Conservation (phyloP, 2,113 vertebrate species). For the Abramis brama region DNA sequence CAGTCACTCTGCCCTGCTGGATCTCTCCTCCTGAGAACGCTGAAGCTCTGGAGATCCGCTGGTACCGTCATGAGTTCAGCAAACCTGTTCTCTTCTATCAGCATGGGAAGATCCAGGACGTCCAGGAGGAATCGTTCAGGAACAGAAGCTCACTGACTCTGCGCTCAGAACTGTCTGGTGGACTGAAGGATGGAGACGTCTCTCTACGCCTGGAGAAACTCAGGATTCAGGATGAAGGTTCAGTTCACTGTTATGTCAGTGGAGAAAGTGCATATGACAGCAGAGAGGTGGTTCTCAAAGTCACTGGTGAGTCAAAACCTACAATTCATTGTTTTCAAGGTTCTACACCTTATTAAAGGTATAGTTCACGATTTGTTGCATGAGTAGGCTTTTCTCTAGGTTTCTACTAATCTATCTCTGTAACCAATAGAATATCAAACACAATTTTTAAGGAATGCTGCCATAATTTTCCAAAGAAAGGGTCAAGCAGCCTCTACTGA, state of each 20-base stretch:
- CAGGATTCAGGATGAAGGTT: constrained; percentile 51
- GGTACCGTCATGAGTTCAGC: constrained; percentile 49
- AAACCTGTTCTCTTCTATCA: constrained; percentile 42
- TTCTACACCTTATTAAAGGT: no score
- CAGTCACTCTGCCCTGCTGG: constrained; percentile 66
- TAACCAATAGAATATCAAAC: no score
- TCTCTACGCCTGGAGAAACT: constrained; percentile 64
- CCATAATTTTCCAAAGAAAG: rapidly evolving
- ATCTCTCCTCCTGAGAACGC: constrained; percentile 57
- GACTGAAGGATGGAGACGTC: constrained; percentile 64
- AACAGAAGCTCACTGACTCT: constrained; percentile 60
- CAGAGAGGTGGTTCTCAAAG: neutral
- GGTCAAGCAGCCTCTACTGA: neutral
- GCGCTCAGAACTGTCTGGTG: constrained; percentile 42
- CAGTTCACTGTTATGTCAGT: constrained; percentile 66
- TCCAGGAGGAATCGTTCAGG: neutral
- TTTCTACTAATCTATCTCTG: no score
- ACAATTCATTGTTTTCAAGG: no score
- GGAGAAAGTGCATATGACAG: constrained; percentile 48
- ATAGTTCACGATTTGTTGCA: no score
- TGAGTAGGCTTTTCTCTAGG: no score
- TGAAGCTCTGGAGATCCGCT: constrained; percentile 63
- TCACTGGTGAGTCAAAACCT: constrained; percentile 64
- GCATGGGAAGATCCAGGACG: neutral
- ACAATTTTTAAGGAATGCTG: neutral